phyloP scores from a whole-genome alignment of 2,888 invertebrate genomes.

The Zaprionus bogoriensis region DNA sequence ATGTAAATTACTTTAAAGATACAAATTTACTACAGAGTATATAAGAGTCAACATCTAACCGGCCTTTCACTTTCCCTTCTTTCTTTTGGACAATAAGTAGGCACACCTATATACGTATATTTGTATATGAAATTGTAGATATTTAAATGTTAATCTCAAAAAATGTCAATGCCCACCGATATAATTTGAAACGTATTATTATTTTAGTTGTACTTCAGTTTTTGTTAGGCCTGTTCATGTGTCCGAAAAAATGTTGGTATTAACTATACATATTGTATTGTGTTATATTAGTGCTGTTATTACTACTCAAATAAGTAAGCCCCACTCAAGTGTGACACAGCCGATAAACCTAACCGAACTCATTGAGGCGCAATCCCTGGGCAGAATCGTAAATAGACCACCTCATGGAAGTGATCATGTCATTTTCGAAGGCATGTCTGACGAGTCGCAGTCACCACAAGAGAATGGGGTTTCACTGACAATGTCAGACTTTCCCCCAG shows the following conservation, averaged over 20 bases:
- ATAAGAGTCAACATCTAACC: not conserved
- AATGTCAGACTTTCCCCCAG: not conserved
- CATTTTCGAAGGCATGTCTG: not conserved
- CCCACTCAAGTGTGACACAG: not conserved
- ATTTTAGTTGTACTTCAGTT: not conserved
- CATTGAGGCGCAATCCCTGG: constrained; percentile 15
- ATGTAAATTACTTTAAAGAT: not conserved
- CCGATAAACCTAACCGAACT: not conserved
- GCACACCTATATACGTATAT: not conserved
- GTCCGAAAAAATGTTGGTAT: constrained; percentile 7
- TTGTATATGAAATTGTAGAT: not conserved
- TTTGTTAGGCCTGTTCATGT: not conserved
- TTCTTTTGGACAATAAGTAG: not conserved
- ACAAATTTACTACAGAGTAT: not conserved
- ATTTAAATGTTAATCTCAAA: not conserved
- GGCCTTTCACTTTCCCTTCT: not conserved
- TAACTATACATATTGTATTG: not conserved
- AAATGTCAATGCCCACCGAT: not conserved
- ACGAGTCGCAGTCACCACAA: not conserved
- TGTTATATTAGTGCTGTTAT: not conserved
- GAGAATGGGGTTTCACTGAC: not conserved
- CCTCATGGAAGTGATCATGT: not conserved
- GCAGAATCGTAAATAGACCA: constrained; percentile 18
- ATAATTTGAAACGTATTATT: not conserved
- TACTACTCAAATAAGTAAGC: not conserved